Base-by-base conservation (phyloP, 2,113 vertebrate genomes). In the Cricetomys ansorgei region DNA sequence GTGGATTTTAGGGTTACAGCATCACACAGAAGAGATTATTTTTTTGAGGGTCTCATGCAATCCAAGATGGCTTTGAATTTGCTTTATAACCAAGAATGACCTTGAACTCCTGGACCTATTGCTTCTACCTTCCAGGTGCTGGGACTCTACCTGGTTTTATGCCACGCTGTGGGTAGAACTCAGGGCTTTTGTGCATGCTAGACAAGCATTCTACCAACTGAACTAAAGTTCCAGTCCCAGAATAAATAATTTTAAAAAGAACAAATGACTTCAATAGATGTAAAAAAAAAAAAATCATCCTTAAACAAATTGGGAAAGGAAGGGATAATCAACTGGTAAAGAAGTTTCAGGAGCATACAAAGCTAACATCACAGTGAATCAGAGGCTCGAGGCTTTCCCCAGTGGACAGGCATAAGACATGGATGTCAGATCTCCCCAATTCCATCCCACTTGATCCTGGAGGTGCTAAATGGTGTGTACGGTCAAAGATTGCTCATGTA, bases 401-500 rank as follows among this genome's bases (percentile, higher is more conserved):
- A 0, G 62, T 25, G 50, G 53, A 31, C 37, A 1, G 80, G 37
- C 55, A 8, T 3, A 13, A 25, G 72, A 19, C 43, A 3, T 3
- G 3, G 17, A 17, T 1, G 16, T n/a, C 50, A 1, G 0, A 59
- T 1, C 21, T 65, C n/a, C 72, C 37, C 5, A 0, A 11, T 8
- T 65, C 29, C 19, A 2, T 3, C 11, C 17, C 40, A 5, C 59
- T 9, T 40, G 3, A 12, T 10, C 70, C 57, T 4, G 0, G 80
- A 23, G 59, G 59, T 13, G 4, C 34, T 27, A 0, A 5, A 37
- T 19, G 2, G 9, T n/a, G 79, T 25, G 1, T 1, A 16, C n/a
- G 13, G 73, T 34, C 37, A 15, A 19, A 8, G 0, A 15, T 0
- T 1, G 5, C 45, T 69, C 1, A 0, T 0, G 2, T 12, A 50